phyloP scores from a whole-genome alignment of 2,888 invertebrate species.

The Cancer borealis region DNA sequence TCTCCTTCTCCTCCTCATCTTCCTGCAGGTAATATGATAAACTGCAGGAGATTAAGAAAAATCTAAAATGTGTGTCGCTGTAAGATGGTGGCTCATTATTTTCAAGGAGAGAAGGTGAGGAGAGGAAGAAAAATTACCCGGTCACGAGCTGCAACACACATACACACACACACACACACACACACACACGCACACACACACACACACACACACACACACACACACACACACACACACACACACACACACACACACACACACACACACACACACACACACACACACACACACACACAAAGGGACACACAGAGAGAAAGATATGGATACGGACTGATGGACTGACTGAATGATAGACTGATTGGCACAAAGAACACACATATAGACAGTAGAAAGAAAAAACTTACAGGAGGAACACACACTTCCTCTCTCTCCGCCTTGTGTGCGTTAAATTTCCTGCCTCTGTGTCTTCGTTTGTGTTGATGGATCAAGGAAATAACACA shows the following conservation, averaged over 20 bases:
- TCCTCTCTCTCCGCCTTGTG: neutral
- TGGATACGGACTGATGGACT: neutral
- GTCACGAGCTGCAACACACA: neutral
- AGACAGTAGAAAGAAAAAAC: neutral
- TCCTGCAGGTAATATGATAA: neutral
- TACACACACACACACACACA: neutral
- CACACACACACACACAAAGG: too few species aligned
- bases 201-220: neutral
- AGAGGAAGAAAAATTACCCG: neutral
- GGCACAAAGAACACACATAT: neutral
- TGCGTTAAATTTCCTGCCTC: neutral
- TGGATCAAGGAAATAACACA: neutral
- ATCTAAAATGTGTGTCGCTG: neutral
- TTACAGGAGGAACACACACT: neutral
- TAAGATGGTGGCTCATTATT: neutral
- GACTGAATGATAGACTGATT: neutral
- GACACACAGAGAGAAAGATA: neutral
- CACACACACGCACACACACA: neutral
- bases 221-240: neutral
- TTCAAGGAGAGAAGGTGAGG: neutral
- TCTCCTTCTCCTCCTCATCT: neutral
- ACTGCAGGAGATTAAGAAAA: neutral
- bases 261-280: too few species aligned
- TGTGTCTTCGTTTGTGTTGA: neutral
- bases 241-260: neutral